A percentile compares a stretch with the other conserved stretches of the same genome.
phyloP scores from a whole-genome alignment of 2,888 invertebrate species.

The Plebejus melissa region DNA sequence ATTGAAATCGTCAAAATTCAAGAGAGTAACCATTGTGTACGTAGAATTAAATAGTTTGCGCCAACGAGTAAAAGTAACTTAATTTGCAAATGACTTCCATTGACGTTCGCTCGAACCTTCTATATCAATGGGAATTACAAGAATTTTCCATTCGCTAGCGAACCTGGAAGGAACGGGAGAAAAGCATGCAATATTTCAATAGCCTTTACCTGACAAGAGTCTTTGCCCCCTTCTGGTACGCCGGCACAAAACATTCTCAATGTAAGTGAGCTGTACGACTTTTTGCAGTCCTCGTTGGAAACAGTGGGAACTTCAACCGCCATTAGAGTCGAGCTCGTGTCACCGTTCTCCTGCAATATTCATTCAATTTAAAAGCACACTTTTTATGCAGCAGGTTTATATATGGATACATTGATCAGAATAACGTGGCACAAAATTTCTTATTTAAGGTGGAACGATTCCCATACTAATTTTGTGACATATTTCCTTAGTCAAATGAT shows the following conservation, averaged over 20 bases:
- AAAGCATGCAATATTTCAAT: slow-evolving; percentile 25
- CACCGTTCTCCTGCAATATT: slow-evolving; percentile 36
- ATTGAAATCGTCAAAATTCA: too few species aligned
- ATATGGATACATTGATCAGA: too few species aligned
- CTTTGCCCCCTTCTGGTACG: slow-evolving; percentile 57
- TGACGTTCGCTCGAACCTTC: not conserved
- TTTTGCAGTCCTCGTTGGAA: slow-evolving; percentile 44
- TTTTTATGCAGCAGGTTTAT: not conserved
- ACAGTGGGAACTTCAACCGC: slow-evolving; percentile 48
- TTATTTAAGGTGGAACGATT: too few species aligned
- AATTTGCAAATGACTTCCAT: not conserved
- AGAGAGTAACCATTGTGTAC: too few species aligned
- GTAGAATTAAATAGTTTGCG: too few species aligned
- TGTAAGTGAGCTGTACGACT: slow-evolving; percentile 48
- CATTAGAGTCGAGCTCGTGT: slow-evolving; percentile 35
- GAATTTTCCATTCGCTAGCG: not conserved
- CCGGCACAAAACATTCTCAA: slow-evolving; percentile 64
- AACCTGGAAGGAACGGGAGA: not conserved
- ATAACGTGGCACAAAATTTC: too few species aligned
- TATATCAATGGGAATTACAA: not conserved
- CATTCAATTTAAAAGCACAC: not conserved
- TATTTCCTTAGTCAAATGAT: too few species aligned
- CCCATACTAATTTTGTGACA: too few species aligned
- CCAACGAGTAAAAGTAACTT: not conserved
- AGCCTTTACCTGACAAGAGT: slow-evolving; percentile 59